Evolutionary conservation across 2,113 vertebrate species (phyloP).

Genomic region (Paramormyrops kingsleyae): DNA sequence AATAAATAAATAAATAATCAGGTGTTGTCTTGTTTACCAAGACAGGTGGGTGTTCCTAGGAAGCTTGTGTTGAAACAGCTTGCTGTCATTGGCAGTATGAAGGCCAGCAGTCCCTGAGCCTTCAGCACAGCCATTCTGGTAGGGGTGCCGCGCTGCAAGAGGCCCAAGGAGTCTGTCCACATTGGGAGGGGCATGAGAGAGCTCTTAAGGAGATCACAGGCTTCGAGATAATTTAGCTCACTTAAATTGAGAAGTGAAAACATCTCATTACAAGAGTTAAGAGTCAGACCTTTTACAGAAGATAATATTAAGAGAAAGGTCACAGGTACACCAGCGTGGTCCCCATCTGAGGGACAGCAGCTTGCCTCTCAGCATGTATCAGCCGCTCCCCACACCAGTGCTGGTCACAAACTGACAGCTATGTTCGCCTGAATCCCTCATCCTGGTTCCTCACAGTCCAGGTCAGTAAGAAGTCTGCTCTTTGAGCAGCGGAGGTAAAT

Average conservation of each 20-base stretch:
- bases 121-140: no score
- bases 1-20: not conserved
- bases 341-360: not conserved
- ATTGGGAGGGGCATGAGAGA: not conserved
- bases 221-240: not conserved
- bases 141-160: not conserved
- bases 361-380: not conserved
- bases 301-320: not conserved
- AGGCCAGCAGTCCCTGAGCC: not conserved
- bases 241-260: not conserved
- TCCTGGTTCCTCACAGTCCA: not conserved
- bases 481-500: not conserved
- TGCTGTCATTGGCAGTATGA: not conserved
- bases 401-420: not conserved
- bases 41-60: not conserved
- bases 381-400: not conserved
- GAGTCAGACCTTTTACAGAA: not conserved
- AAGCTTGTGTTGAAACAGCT: not conserved
- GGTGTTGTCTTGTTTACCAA: not conserved
- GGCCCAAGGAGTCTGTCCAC: not conserved
- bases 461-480: not conserved
- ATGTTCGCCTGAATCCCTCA: not conserved
- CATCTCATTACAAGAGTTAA: not conserved
- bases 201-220: not conserved
- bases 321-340: not conserved